Evolutionary conservation across 2,888 invertebrate genomes (phyloP).

Genomic region (Digitonthophagus gazella): DNA sequence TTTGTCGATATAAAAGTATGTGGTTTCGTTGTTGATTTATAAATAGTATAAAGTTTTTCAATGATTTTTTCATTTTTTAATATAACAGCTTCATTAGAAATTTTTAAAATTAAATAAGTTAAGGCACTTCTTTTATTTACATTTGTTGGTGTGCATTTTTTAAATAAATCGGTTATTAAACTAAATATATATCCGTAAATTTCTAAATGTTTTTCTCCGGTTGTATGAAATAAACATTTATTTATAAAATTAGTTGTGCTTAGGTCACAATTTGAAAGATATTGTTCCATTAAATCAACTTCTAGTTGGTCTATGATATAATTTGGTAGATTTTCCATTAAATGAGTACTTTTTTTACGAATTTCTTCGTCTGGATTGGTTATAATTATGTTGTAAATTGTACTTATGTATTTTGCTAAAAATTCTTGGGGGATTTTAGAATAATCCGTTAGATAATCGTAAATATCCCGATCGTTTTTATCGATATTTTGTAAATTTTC

Average conservation of each 20-base stretch:
- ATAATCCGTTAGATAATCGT: constrained; percentile 1
- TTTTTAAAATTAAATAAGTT: background rate
- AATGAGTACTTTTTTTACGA: background rate
- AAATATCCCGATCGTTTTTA: constrained; percentile 9
- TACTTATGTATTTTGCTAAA: background rate
- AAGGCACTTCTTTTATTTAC: background rate
- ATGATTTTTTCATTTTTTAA: background rate
- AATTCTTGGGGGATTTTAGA: constrained; percentile 10
- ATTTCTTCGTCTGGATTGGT: background rate
- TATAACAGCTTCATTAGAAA: background rate
- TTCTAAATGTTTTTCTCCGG: background rate
- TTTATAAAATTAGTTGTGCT: background rate
- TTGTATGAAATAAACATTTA: background rate
- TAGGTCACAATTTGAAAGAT: background rate
- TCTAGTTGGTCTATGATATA: background rate
- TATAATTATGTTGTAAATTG: background rate
- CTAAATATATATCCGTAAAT: background rate
- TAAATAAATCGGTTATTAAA: background rate
- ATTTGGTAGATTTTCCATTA: background rate
- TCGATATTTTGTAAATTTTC: constrained; percentile 12
- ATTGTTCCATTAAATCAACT: constrained; percentile 1
- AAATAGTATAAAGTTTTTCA: background rate
- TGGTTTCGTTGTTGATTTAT: background rate
- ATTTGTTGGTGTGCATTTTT: background rate
- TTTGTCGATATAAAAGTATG: background rate